A percentile compares a stretch with the other conserved stretches of the same genome.
phyloP scores from a whole-genome alignment of 2,888 invertebrate genomes.

The Zaprionus bogoriensis region DNA sequence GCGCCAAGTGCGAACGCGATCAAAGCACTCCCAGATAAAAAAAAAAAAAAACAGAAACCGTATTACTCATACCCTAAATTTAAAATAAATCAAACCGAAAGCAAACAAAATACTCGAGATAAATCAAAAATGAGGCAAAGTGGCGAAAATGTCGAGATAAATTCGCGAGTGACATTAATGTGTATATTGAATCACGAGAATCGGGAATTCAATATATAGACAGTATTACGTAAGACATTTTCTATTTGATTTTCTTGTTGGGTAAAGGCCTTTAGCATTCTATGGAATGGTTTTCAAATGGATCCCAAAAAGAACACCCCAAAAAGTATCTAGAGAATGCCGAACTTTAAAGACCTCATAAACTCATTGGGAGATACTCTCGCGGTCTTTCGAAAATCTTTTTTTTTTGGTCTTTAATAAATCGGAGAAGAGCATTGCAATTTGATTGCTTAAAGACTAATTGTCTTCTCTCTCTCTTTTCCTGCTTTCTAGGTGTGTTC shows the following conservation, averaged over 20 bases:
- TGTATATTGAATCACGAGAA: background rate
- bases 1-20: background rate
- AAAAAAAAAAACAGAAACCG: background rate
- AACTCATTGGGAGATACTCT: background rate
- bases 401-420: too few relatives aligned
- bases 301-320: background rate
- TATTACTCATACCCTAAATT: conserved; percentile 29
- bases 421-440: background rate
- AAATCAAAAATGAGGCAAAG: background rate
- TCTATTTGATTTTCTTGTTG: too few relatives aligned
- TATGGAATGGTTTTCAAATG: background rate
- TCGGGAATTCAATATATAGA: too few relatives aligned
- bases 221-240: too few relatives aligned
- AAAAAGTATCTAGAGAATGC: background rate
- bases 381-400: too few relatives aligned
- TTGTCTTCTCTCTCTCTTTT: background rate
- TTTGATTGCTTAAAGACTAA: background rate
- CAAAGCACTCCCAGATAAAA: too few relatives aligned
- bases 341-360: background rate
- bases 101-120: conserved; percentile 2
- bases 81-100: conserved; percentile 4
- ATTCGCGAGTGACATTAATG: background rate
- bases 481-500: conserved; percentile 19
- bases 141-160: background rate
- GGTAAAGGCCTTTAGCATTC: too few relatives aligned